Base-by-base conservation (phyloP, 35 echinoderm and acorn worm species). In the Apostichopus japonicus region DNA sequence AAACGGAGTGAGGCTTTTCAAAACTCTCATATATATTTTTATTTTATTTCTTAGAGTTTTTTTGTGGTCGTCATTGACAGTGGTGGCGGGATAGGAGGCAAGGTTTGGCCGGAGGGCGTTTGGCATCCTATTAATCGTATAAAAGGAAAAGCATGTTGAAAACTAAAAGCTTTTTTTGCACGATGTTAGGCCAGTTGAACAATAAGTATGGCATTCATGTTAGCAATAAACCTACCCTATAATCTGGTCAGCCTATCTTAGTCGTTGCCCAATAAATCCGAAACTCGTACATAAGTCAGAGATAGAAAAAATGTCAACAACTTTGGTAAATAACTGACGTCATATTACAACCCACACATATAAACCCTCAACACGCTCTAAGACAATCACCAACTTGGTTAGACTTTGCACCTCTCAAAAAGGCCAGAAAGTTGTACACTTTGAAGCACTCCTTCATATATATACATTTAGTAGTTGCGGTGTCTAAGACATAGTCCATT, bases 291-390 rank as follows among this genome's bases (percentile, higher is more conserved):
- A 14, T n/a, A 15, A 55, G 54, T 8, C 5, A 6, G 0, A 83
- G 54, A 58, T 8, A 55, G 23, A 5, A 10, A 84, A 84, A 62
- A 84, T 84, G 81, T 84, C 81, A 84, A 84, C 81, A 84, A 84
- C 6, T 57, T 84, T 58, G 7, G 56, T 23, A 56, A 84, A 84
- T 58, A 84, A 17, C 4, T 84, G 81, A 84, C 81, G 81, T 84
- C 81, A 84, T 58, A 58, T 24, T 58, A 84, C 56, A 84, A 58
- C 81, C 81, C 81, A 84, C 81, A 57, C 81, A 58, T 84, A 11
- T 84, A 84, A 15, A 84, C 81, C 81, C 81, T 84, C 53, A 84
- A 57, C 55, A 84, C 54, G 16, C 15, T 84, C 81, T 22, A 21
- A 58, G 57, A 13, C 54, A 54, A 59, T 84, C 54, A 58, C 4